Evolutionary conservation across 2,888 invertebrate species (phyloP).

Genomic region (Gerris lacustris): DNA sequence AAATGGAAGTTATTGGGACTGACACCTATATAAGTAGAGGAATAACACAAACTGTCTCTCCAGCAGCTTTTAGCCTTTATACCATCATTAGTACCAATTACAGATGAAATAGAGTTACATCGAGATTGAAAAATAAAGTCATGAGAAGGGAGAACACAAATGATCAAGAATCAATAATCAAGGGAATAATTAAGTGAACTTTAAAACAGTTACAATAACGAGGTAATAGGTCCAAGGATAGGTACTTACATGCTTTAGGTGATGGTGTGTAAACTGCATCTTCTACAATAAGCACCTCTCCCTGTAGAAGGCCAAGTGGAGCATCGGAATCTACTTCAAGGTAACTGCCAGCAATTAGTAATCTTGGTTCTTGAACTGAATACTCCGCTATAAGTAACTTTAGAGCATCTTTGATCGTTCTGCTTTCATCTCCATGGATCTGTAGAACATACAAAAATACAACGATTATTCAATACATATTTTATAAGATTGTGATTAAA

Average conservation of each 20-base stretch:
- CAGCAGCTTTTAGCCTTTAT: no score
- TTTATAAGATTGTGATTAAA: no score
- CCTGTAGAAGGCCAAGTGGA: background rate
- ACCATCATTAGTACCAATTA: no score
- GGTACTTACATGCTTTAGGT: background rate
- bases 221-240: background rate
- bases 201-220: no score
- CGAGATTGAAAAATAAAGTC: no score
- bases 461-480: background rate
- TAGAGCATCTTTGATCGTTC: slow-evolving; percentile 4
- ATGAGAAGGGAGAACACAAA: no score
- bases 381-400: background rate
- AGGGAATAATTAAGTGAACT: no score
- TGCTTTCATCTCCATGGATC: background rate
- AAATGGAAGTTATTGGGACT: no score
- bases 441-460: background rate
- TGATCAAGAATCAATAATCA: no score
- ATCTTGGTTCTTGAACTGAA: background rate
- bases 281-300: slow-evolving; percentile 7
- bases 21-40: no score
- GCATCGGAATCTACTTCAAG: background rate
- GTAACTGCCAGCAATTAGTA: background rate
- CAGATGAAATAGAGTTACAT: no score
- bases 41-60: no score
- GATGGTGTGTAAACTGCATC: background rate